Percentiles rank a stretch among this genome's conserved stretches.
Conservation (phyloP, 2,888 invertebrate genomes). For the Drosophila paramelanica region DNA sequence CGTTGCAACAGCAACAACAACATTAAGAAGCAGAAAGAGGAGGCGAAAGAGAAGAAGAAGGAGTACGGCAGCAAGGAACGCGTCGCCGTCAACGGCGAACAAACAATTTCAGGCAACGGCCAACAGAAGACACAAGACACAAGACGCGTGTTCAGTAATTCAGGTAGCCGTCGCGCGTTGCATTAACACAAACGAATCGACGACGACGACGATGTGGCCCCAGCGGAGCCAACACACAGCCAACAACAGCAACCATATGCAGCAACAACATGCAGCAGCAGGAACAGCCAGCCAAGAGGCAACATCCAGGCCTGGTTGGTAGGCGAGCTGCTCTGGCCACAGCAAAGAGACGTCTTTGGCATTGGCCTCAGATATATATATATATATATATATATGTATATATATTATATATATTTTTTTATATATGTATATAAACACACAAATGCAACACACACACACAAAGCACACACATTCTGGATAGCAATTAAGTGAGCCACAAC, state of each 20-base stretch:
- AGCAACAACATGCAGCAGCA: constrained; percentile 15
- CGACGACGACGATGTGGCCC: constrained; percentile 49
- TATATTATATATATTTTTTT: not conserved
- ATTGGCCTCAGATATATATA: constrained; percentile 45
- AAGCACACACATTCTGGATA: constrained; percentile 15
- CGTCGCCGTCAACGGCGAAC: constrained; percentile 74
- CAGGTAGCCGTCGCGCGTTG: constrained; percentile 84
- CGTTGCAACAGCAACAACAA: constrained; percentile 19
- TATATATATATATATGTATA: not conserved
- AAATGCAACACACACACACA: constrained; percentile 22
- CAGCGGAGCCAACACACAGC: constrained; percentile 51
- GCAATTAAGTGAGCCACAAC: constrained; percentile 2
- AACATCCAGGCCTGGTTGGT: constrained; percentile 44
- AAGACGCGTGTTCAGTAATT: constrained; percentile 85
- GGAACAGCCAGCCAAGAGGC: constrained; percentile 34
- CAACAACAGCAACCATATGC: constrained; percentile 16
- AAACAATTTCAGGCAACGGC: constrained; percentile 74
- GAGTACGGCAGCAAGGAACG: constrained; percentile 58
- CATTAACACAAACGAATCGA: constrained; percentile 83
- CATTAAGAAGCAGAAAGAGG: constrained; percentile 8
- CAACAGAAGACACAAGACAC: constrained; percentile 80
- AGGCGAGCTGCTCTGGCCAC: constrained; percentile 41
- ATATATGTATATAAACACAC: constrained; percentile 39
- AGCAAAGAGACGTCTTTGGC: constrained; percentile 67
- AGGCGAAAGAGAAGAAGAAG: constrained; percentile 23